A percentile compares a stretch with the other conserved stretches of the same genome.
phyloP scores from a whole-genome alignment of 2,888 invertebrate species.

The Acleris laterana region DNA sequence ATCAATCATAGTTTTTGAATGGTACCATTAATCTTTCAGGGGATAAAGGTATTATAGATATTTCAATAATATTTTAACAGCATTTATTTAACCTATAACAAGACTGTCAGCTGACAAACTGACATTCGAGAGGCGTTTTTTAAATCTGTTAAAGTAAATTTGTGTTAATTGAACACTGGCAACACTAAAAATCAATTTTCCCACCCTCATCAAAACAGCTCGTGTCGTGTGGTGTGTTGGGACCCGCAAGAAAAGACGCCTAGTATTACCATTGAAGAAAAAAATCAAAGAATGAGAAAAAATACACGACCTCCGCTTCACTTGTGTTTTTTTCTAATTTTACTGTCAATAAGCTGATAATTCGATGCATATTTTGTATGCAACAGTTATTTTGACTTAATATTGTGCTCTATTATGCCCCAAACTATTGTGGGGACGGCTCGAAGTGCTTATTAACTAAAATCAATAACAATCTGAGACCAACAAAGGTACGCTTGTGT shows the following conservation, averaged over 20 bases:
- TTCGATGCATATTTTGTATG: conserved; percentile 82
- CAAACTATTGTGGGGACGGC: conserved; percentile 70
- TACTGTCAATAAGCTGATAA: conserved; percentile 82
- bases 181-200: conserved; percentile 30
- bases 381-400: conserved; percentile 79
- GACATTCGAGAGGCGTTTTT: conserved; percentile 23
- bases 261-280: conserved; percentile 39
- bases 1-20: conserved; percentile 56
- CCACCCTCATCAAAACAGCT: conserved; percentile 19
- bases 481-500: conserved; percentile 85
- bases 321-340: conserved; percentile 84
- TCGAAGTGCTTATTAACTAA: conserved; percentile 79
- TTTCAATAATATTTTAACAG: conserved; percentile 11
- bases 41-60: background rate
- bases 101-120: conserved; percentile 32
- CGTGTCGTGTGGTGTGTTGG: conserved; percentile 17
- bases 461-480: conserved; percentile 84
- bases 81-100: conserved; percentile 24
- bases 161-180: background rate
- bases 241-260: conserved; percentile 36
- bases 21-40: background rate
- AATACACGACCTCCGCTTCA: conserved; percentile 78
- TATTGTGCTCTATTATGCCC: conserved; percentile 78
- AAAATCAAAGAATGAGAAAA: conserved; percentile 69
- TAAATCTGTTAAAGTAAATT: background rate